Conservation (phyloP, 2,797 vertebrate genomes). For the Dendrocincla fuliginosa region DNA sequence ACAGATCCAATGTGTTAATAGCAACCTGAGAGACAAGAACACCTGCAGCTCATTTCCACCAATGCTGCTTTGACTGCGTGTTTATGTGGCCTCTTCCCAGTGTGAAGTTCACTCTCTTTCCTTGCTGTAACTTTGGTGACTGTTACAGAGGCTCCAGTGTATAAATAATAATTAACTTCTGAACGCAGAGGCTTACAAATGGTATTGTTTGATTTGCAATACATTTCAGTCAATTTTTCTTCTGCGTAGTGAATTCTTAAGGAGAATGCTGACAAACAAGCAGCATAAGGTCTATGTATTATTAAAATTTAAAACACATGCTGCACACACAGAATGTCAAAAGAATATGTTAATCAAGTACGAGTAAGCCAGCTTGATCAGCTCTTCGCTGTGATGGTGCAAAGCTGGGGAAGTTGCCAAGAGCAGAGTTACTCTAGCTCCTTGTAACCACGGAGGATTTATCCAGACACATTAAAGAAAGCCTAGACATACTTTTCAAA, state of each 20-base stretch:
- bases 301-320: constrained; percentile 67
- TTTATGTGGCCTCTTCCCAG: neutral
- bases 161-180: constrained; percentile 53
- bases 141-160: neutral
- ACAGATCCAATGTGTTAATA: neutral
- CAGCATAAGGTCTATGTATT: constrained; percentile 51
- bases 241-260: neutral
- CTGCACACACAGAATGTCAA: constrained; percentile 54
- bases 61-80: neutral
- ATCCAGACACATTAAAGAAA: constrained; percentile 1
- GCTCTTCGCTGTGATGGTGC: neutral
- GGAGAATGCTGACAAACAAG: constrained; percentile 38
- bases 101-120: neutral
- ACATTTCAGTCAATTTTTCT: constrained; percentile 1
- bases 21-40: neutral
- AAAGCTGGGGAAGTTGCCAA: constrained; percentile 31
- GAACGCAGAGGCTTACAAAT: constrained; percentile 20
- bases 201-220: constrained; percentile 28
- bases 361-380: constrained; percentile 15
- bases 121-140: neutral
- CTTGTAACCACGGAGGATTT: neutral
- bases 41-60: neutral
- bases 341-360: constrained; percentile 57
- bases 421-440: neutral
- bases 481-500: neutral